Evolutionary conservation across 2,797 vertebrate genomes (phyloP), one percentile per base, ranked within the genome.

Genomic region (Chelonia mydas): DNA sequence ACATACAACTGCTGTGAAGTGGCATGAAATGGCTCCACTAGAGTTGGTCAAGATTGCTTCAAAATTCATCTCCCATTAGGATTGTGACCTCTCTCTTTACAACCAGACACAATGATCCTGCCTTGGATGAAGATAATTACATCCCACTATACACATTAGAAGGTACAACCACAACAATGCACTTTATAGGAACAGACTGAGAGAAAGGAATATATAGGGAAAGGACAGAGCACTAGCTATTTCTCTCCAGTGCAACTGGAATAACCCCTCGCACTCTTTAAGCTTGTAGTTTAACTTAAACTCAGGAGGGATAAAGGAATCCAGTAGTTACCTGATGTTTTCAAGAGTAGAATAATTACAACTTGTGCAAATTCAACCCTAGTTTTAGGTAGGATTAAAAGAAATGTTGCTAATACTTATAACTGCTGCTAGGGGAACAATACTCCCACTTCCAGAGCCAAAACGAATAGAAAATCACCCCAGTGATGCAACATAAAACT

Each of bases 311-410:
- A 97, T 91, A 96, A 96, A 97, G 85, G 91, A 93, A 96, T 91
- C 91, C 94, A 91, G 89, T 93, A 96, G 50, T 88, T 88, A 95
- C 85, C 89, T 88, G 53, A 61, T 80, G 78, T 96, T 97, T 93
- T 97, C 96, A 86, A 95, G 93, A 94, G 87, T 96, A 92, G 92
- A 97, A 97, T 91, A 94, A 97, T 55, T 54, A 87, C 91, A 96
- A 97, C 95, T 96, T 90, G 83, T 87, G 95, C 94, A 97, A 97
- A 97, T 96, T 89, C 96, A 94, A 93, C 91, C 96, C 95, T 54
- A 89, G 91, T 96, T 97, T 97, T 97, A 90, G 84, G 84, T 94
- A 95, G 68, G 95, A 98, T 97, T 98, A 97, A 98, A 97, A 96
- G 87, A 80, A 97, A 97, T 93, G 96, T 97, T 97, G 95, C 81